Base-by-base conservation (phyloP, 2,113 vertebrate genomes). In the Chloroceryle aenea region DNA sequence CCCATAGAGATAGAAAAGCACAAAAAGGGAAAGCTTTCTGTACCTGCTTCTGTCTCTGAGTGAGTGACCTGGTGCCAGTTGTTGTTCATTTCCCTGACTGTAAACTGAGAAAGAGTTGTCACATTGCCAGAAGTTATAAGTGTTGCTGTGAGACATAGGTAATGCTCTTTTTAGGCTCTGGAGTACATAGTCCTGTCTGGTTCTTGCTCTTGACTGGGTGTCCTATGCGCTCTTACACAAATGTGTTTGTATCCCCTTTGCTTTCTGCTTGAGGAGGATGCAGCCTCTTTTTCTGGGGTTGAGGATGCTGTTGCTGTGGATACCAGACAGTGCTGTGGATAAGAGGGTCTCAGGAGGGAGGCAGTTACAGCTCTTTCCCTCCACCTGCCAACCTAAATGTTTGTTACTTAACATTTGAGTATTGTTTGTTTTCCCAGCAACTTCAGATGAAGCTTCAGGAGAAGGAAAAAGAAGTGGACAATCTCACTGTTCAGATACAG, bases 401-500 rank as follows among this genome's bases (percentile, higher is more conserved):
- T 55, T 81, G 25, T 77, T 75, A 42, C 55, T 85, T 87, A 67
- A 80, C 18, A 34, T 83, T 34, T 81, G 25, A 4, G 4, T 84
- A 61, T 10, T 61, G 26, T 45, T 86, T 93, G 74, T 95, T 77
- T 97, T 78, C 22, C 71, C 87, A 99, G 99, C 97, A 96, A 97
- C 98, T 99, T 94, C 91, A 99, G 56, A 74, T 98, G 91, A 98
- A 96, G 71, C 98, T 99, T 73, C 98, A 98, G 75, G 98, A 99
- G 69, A 99, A 98, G 93, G 98, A 99, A 55, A 98, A 98, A 79
- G 98, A 99, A 66, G 78, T 99, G 13, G 95, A 98, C 62, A 97
- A 97, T 17, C 98, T 99, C 6, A 89, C 85, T 19, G 58, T 89
- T 81, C 97, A 98, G 58, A 95, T 99, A 80, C 98, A 99, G 8